A percentile compares a stretch with the other conserved stretches of the same genome.
Evolutionary conservation across 2,113 vertebrate species (phyloP).

Genomic region (Daboia siamensis): DNA sequence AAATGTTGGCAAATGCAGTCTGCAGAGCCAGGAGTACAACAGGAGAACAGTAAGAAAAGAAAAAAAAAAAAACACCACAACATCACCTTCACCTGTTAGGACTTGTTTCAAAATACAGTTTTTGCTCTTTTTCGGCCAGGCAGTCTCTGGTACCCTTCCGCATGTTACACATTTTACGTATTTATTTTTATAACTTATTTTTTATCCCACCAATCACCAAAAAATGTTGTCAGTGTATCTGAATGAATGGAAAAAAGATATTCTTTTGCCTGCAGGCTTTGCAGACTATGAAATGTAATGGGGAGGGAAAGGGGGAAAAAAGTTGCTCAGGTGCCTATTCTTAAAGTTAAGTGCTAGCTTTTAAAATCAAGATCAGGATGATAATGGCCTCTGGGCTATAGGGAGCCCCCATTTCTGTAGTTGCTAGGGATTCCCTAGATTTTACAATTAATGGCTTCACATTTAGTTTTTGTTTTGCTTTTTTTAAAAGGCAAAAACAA

Average conservation of each 20-base stretch:
- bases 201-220: neutral
- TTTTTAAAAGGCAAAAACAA: neutral
- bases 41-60: constrained; percentile 35
- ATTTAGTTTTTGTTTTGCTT: neutral
- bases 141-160: neutral
- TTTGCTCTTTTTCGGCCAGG: constrained; percentile 14
- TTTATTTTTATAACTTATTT: neutral
- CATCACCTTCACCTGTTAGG: constrained; percentile 41
- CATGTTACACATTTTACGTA: neutral
- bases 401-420: neutral
- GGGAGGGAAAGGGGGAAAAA: neutral
- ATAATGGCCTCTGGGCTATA: neutral
- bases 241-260: neutral
- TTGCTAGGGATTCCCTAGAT: neutral
- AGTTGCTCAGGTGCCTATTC: neutral
- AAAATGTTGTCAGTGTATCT: neutral
- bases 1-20: constrained; percentile 58
- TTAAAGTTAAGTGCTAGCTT: neutral
- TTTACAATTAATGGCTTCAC: neutral
- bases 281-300: neutral
- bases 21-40: constrained; percentile 48
- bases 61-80: constrained; percentile 19
- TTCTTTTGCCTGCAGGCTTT: neutral
- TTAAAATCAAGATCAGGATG: neutral
- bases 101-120: constrained; percentile 35